phyloP scores from a whole-genome alignment of 2,113 vertebrate genomes.

The Murina feae region DNA sequence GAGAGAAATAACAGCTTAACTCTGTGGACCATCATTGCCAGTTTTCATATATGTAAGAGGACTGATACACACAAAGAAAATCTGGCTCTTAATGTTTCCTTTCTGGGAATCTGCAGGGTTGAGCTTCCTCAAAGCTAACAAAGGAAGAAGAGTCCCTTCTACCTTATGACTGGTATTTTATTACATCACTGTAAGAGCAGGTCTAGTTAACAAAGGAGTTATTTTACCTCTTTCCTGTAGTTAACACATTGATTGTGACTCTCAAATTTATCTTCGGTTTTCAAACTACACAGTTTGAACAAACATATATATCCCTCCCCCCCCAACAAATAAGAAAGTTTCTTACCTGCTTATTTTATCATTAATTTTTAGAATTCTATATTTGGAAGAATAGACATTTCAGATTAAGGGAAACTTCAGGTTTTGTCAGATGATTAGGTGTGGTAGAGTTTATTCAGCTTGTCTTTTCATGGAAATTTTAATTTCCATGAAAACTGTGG shows the following conservation, averaged over 20 bases:
- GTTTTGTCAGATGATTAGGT: neutral
- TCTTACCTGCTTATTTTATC: neutral
- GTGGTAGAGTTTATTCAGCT: neutral
- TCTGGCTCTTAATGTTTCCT: neutral
- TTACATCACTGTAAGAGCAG: neutral
- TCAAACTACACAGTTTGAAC: neutral
- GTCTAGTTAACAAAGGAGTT: neutral
- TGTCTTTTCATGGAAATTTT: neutral
- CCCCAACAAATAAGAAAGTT: neutral
- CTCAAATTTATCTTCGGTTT: neutral
- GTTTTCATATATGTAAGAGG: neutral
- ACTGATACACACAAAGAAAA: neutral
- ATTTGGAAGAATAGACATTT: conserved; percentile 11
- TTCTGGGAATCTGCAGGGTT: neutral
- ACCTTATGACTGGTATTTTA: neutral
- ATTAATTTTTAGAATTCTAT: neutral
- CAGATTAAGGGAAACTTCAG: neutral
- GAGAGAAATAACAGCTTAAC: neutral
- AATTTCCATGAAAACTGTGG: neutral
- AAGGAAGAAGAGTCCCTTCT: neutral
- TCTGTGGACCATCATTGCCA: neutral
- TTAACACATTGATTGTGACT: neutral
- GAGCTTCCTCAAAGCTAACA: neutral
- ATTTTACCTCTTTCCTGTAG: conserved; percentile 8
- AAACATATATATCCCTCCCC: neutral